Evolutionary conservation across 2,888 invertebrate species (phyloP).

Genomic region (Cheilosia urbana): DNA sequence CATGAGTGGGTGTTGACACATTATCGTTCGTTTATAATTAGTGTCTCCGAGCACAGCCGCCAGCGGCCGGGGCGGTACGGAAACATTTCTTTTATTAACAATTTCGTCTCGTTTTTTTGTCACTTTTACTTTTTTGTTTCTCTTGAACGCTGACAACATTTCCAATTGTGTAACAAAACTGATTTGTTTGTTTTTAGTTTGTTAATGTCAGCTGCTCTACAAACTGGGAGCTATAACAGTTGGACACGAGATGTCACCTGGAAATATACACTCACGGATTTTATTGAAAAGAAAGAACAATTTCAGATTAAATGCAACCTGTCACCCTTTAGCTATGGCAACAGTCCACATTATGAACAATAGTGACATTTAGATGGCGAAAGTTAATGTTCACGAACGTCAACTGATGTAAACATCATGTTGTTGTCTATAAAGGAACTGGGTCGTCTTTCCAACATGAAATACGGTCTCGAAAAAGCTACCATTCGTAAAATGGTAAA

Average conservation of each 20-base stretch:
- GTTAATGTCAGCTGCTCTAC: slow-evolving; percentile 40
- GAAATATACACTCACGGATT: slow-evolving; percentile 3
- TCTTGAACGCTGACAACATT: slow-evolving; percentile 41
- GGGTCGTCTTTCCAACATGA: slow-evolving; percentile 54
- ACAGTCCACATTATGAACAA: slow-evolving; percentile 9
- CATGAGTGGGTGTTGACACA: slow-evolving; percentile 72
- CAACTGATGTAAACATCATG: slow-evolving; percentile 63
- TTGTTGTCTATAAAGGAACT: slow-evolving; percentile 49
- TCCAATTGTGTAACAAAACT: slow-evolving; percentile 60
- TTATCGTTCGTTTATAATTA: slow-evolving; percentile 73
- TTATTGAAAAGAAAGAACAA: background rate
- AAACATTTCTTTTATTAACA: slow-evolving; percentile 38
- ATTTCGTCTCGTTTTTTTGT: slow-evolving; percentile 43
- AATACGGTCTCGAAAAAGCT: slow-evolving; percentile 13
- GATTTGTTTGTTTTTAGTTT: slow-evolving; percentile 56
- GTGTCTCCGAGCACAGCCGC: slow-evolving; percentile 50
- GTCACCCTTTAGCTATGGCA: slow-evolving; percentile 1
- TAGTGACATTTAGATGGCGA: slow-evolving; percentile 31
- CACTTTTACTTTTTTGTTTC: slow-evolving; percentile 32
- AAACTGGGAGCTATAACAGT: slow-evolving; percentile 45
- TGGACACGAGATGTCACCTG: slow-evolving; percentile 53
- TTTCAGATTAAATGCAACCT: slow-evolving; percentile 16
- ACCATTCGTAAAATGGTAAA: slow-evolving; percentile 46
- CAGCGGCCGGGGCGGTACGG: background rate
- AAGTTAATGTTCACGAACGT: slow-evolving; percentile 43